Conservation (phyloP, 2,797 vertebrate species). For the Spheniscus humboldti region DNA sequence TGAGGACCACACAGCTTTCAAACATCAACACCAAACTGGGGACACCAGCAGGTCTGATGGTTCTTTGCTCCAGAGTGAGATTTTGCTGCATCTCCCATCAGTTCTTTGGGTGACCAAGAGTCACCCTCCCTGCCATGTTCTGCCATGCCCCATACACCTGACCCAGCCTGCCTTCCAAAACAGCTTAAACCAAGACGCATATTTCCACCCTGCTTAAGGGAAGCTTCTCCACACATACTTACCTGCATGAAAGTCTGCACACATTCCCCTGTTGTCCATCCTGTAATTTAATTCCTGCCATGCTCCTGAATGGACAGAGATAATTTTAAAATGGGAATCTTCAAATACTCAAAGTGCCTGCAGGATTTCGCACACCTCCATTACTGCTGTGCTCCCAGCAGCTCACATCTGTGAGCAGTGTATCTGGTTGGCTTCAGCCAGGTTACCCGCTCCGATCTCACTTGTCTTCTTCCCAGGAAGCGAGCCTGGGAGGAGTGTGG, state of each 20-base stretch:
- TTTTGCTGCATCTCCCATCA: neutral
- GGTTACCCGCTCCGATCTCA: neutral
- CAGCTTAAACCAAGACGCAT: neutral
- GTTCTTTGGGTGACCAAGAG: neutral
- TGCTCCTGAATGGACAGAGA: neutral
- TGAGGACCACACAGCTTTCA: neutral
- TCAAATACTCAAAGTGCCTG: neutral
- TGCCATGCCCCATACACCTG: neutral
- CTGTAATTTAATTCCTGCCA: neutral
- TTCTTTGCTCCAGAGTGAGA: neutral
- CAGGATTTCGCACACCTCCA: neutral
- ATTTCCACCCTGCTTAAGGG: neutral
- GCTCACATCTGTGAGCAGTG: neutral
- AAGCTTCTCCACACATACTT: neutral
- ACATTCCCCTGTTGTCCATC: neutral
- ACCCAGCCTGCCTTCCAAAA: neutral
- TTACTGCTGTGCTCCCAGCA: neutral
- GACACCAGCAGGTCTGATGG: neutral
- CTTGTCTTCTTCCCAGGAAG: neutral
- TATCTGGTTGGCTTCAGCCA: neutral
- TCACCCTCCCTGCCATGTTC: neutral
- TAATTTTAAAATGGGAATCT: neutral
- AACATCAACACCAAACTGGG: neutral
- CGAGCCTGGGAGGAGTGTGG: neutral
- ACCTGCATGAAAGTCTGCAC: neutral